A percentile compares a stretch with the other conserved stretches of the same genome.
These are phyloP conservation scores for Lethocerus indicus DNA, from an alignment of 1,140 invertebrate genomes.

Conservation along the genomic window DNA sequence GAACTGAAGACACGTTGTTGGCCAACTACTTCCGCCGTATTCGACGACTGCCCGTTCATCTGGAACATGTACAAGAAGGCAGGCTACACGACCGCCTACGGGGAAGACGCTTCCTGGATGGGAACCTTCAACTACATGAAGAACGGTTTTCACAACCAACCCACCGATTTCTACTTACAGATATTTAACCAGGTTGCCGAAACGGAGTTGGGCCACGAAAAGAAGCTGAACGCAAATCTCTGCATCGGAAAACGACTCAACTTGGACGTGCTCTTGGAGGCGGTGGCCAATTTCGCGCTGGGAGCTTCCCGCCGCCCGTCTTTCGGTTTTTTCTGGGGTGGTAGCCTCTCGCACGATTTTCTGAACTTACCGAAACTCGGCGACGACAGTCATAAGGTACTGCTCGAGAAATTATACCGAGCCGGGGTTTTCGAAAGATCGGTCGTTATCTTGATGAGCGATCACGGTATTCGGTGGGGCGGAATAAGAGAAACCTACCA, in stretches of 20 bases:
- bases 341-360: constrained; percentile 31
- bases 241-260: constrained; percentile 31
- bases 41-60: constrained; percentile 37
- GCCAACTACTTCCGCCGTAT: constrained; percentile 22
- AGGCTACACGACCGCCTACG: constrained; percentile 34
- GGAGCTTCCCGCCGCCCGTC: constrained; percentile 18
- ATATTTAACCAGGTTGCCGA: constrained; percentile 29
- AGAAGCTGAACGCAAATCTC: constrained; percentile 29
- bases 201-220: constrained; percentile 28
- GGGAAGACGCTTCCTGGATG: constrained; percentile 35
- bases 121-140: constrained; percentile 37
- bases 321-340: constrained; percentile 32
- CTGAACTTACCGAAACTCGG: constrained; percentile 27
- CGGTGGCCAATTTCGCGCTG: constrained; percentile 17
- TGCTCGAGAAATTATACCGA: constrained; percentile 21
- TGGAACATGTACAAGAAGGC: constrained; percentile 33
- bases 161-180: constrained; percentile 38
- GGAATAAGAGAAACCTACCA: constrained; percentile 39
- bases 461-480: constrained; percentile 54
- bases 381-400: constrained; percentile 24
- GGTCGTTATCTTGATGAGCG: constrained; percentile 44
- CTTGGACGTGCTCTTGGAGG: constrained; percentile 18
- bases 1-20: constrained; percentile 22
- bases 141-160: constrained; percentile 31
- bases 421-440: constrained; percentile 28